Base-by-base conservation (phyloP, 2,113 vertebrate species). In the Oncorhynchus nerka region DNA sequence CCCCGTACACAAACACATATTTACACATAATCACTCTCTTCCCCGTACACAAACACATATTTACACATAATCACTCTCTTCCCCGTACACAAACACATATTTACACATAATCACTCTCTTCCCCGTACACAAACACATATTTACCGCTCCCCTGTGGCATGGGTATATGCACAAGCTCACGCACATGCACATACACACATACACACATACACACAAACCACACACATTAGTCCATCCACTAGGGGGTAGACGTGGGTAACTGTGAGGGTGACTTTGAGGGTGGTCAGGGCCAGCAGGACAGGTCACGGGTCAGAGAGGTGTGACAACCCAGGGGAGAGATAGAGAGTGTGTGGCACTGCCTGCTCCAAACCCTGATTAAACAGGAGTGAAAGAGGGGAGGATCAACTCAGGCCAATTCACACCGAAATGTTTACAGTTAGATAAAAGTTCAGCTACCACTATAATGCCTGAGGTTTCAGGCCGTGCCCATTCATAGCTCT, bases 91-190 rank as follows among this genome's bases (percentile, higher is more conserved):
- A n/a, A n/a, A n/a, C n/a, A n/a, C 45, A 55, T 71, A 71, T 79
- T 76, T 70, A 73, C 70, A 28, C 64, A 28, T 20, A 4, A 26
- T 65, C 71, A 3, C 34, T 75, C 73, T 34, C 74, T 20, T 48
- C 70, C 72, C 78, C 30, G n/a, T 15, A 61, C 71, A 75, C 39
- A 34, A 77, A 51, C 48, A 55, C 64, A 22, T 34, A 70, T 32
- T 72, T 49, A 26, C 24, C 11, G 39, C 39, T 45, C 39, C 39
- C 39, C 39, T 45, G 9, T 45, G 39, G 39, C 39, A 55, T 34
- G 8, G 39, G 39, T 22, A 39, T 28, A 48, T 32, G 28, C 65
- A 28, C 70, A 45, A 11, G 8, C 39, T 11, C 13, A 68, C 67
- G 30, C 5, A n/a, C 30, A 20, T 16, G 15, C 64, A 22, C n/a